Percentiles rank a stretch among this genome's conserved stretches.
Evolutionary conservation across 2,113 vertebrate species (phyloP).

Genomic region (Fulmarus glacialis): DNA sequence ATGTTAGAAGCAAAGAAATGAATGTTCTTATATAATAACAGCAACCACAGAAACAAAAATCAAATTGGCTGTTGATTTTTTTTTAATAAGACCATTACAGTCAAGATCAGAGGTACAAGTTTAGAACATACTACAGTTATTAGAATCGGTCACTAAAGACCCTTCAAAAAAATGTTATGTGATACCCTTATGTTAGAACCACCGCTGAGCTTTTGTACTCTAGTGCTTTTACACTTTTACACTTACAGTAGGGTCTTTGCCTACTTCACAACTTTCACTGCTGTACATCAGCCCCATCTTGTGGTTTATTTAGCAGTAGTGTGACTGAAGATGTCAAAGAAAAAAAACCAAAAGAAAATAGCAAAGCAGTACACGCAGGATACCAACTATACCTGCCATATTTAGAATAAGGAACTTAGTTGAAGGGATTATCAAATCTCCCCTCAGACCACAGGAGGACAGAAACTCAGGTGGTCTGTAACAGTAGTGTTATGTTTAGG

Average conservation of each 20-base stretch:
- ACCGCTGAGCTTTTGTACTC: background rate
- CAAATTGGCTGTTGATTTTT: background rate
- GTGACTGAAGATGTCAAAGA: background rate
- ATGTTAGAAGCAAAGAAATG: background rate
- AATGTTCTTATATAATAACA: background rate
- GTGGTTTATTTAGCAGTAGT: constrained; percentile 20
- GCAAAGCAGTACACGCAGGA: background rate
- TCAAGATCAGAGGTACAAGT: background rate
- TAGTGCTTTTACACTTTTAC: background rate
- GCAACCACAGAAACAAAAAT: background rate
- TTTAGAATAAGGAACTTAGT: background rate
- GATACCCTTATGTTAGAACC: background rate
- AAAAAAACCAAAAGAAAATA: background rate
- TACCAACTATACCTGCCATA: background rate
- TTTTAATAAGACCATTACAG: background rate
- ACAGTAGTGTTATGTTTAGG: background rate
- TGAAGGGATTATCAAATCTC: background rate
- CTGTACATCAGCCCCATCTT: constrained; percentile 46
- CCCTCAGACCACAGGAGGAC: background rate
- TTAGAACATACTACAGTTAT: background rate
- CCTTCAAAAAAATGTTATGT: background rate
- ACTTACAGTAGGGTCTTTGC: background rate
- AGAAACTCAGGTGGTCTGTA: constrained; percentile 3
- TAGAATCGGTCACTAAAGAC: background rate
- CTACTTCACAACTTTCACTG: background rate